Conservation (phyloP, 2,113 vertebrate genomes). For the Thalassarche chlororhynchos region DNA sequence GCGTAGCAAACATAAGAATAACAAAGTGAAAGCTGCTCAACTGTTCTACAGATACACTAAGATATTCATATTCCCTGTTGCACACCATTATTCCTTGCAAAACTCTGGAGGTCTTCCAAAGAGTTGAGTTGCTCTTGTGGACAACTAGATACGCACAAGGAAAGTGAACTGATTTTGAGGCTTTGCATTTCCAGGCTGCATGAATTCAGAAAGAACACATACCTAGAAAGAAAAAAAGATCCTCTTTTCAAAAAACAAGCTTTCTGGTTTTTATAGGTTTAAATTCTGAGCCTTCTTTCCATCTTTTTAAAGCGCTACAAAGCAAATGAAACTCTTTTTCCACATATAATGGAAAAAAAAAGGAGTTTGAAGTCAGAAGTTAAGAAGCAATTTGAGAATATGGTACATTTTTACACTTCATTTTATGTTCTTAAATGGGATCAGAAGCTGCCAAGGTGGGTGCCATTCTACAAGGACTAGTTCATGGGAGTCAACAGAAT, state of each 20-base stretch:
- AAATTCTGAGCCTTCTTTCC: neutral
- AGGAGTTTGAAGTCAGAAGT: neutral
- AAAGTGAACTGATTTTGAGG: conserved; percentile 39
- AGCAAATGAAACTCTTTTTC: neutral
- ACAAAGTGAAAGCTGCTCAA: neutral
- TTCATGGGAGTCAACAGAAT: neutral
- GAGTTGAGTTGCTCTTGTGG: conserved; percentile 77
- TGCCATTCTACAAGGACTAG: neutral
- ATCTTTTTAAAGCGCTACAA: neutral
- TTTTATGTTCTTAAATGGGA: neutral
- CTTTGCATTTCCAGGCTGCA: conserved; percentile 67
- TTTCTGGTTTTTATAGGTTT: neutral
- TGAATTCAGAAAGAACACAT: conserved; percentile 81
- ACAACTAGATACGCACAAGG: conserved; percentile 79
- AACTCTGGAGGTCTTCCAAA: conserved; percentile 78
- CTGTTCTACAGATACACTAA: neutral
- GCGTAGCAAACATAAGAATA: neutral
- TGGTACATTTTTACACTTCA: neutral
- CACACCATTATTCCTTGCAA: conserved; percentile 80
- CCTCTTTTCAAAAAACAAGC: neutral
- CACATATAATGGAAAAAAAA: neutral
- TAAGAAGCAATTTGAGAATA: neutral
- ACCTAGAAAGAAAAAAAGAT: conserved; percentile 60
- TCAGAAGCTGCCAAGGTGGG: neutral
- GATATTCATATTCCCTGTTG: neutral